Evolutionary conservation across 2,888 invertebrate species (phyloP), one percentile per base, ranked within the genome.

Genomic region (Ennomos quercinarius): DNA sequence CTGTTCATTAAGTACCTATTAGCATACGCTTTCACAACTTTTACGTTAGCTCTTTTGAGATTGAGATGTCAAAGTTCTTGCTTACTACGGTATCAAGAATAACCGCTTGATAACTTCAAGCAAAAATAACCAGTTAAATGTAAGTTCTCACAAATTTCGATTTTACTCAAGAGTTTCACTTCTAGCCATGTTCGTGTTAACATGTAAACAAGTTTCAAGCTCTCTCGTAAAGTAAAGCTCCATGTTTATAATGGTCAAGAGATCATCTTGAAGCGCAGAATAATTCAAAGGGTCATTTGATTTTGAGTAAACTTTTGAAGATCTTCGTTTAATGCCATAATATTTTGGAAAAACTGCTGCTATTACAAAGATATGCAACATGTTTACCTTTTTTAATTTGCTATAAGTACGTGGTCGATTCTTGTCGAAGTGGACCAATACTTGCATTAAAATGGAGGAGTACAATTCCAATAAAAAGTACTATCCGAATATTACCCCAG

Each of bases 131-230:
- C 27, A 27, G 27, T 0, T 41, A 49, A 49, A 36, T 52, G 45
- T 51, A 48, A 52, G 35, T 57, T 73, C 70, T 69, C 66, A 69
- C 71, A 70, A 61, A 64, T 69, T 72, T 71, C 64, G 65, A 64
- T 66, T 70, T 71, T 66, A 51, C 61, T 61, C 61, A 59, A 63
- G 62, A 72, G 67, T 74, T 75, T 75, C 73, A 59, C 73, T 70
- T 66, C n/a, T 59, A 72, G 70, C 17, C 45, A 38, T 35, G 71
- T 63, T 71, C 45, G 34, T 35, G 71, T 63, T 71, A 71, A 67
- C 67, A 66, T 63, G 57, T 61, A 57, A 64, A 71, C 74, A 66
- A 71, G 70, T 73, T 71, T 54, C 12, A 13, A 60, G 51, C 10
- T 40, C 43, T 12, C 52, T 48, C 13, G 36, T 47, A 46, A 44